Evolutionary conservation across 1,140 invertebrate species (phyloP).

Genomic region (Gonioctena quinquepunctata): DNA sequence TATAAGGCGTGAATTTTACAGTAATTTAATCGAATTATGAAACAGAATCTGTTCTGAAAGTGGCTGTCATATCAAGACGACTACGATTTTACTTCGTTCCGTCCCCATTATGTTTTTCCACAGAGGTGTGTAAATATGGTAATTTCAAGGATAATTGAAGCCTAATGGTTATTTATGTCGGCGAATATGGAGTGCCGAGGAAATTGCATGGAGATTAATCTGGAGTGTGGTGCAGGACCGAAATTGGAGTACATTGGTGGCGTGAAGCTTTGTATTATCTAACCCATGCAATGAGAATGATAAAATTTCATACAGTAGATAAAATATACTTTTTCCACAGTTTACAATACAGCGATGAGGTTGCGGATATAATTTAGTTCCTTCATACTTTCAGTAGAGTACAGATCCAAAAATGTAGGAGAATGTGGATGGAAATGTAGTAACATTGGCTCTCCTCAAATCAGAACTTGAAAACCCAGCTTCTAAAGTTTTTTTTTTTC

Average conservation of each 20-base stretch:
- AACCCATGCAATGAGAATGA: not conserved
- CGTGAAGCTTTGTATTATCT: not conserved
- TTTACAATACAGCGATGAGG: too few relatives aligned
- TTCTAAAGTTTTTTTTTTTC: too few relatives aligned
- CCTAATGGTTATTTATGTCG: slow-evolving; percentile 33
- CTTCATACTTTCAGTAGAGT: too few relatives aligned
- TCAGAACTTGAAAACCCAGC: too few relatives aligned
- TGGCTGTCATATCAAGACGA: slow-evolving; percentile 19
- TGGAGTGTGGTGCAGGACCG: not conserved
- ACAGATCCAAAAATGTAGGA: too few relatives aligned
- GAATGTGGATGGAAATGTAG: too few relatives aligned
- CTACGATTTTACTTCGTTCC: slow-evolving; percentile 3
- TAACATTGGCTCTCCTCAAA: too few relatives aligned
- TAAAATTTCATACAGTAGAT: too few relatives aligned
- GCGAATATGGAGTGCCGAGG: slow-evolving; percentile 29
- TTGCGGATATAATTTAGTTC: too few relatives aligned
- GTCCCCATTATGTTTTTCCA: slow-evolving; percentile 23
- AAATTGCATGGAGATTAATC: slow-evolving; percentile 23
- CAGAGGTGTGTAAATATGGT: slow-evolving; percentile 27
- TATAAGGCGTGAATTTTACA: slow-evolving; percentile 10
- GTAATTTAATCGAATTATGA: slow-evolving; percentile 22
- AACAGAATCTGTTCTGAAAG: slow-evolving; percentile 18
- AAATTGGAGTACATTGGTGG: not conserved
- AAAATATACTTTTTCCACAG: too few relatives aligned
- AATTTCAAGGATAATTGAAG: slow-evolving; percentile 35